These are phyloP conservation scores for Drosophila triauraria DNA, from an alignment of 1,140 invertebrate species.

Conservation along the genomic window DNA sequence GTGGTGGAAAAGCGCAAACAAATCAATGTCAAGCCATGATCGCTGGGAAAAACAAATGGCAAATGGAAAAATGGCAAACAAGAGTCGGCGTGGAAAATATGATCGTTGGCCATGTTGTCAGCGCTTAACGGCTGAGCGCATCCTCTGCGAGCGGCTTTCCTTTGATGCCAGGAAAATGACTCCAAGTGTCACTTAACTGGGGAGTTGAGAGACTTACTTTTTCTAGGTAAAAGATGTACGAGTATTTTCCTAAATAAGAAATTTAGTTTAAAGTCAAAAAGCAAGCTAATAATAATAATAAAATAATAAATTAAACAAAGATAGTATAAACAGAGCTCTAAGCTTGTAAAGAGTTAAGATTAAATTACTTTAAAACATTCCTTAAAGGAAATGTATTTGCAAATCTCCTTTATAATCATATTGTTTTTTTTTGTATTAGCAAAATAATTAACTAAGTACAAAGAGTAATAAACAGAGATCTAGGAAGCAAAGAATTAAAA, in stretches of 20 bases:
- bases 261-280: background rate
- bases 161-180: constrained; percentile 24
- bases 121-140: constrained; percentile 25
- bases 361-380: too few relatives aligned
- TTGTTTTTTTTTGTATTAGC: too few relatives aligned
- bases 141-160: constrained; percentile 13
- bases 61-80: background rate
- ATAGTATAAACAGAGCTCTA: too few relatives aligned
- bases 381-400: too few relatives aligned
- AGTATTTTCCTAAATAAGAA: too few relatives aligned
- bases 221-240: background rate
- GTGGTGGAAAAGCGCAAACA: constrained; percentile 3
- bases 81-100: constrained; percentile 31
- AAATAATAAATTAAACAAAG: too few relatives aligned
- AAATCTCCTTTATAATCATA: too few relatives aligned
- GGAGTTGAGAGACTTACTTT: background rate
- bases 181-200: constrained; percentile 8
- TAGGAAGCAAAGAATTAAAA: too few relatives aligned
- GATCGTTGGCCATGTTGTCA: constrained; percentile 36
- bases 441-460: too few relatives aligned
- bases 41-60: constrained; percentile 11
- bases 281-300: too few relatives aligned
- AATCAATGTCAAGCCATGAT: constrained; percentile 26
- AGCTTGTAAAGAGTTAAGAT: too few relatives aligned
- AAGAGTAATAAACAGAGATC: too few relatives aligned